Evolutionary conservation across 2,113 vertebrate species (phyloP).

Genomic region (Desmodus rotundus): DNA sequence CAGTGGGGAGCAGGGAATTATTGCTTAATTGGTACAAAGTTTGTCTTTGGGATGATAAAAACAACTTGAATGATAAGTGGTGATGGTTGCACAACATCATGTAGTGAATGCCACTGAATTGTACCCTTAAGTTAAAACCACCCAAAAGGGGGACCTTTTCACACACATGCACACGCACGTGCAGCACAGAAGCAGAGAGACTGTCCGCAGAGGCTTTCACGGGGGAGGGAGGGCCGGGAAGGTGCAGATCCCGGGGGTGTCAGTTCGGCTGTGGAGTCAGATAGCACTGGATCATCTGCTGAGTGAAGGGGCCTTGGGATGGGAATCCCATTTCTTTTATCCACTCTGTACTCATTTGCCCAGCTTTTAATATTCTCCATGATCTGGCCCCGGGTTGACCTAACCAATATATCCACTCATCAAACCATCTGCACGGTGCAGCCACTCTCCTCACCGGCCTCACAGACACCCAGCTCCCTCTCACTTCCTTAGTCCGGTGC

Average conservation of each 20-base stretch:
- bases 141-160: not conserved
- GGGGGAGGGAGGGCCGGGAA: not conserved
- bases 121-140: not conserved
- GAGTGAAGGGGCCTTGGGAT: not conserved
- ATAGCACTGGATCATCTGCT: not conserved
- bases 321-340: not conserved
- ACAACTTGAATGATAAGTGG: not conserved
- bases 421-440: not conserved
- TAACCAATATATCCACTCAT: not conserved
- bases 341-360: not conserved
- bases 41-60: not conserved
- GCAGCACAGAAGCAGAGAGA: not conserved
- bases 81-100: not conserved
- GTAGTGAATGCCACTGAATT: not conserved
- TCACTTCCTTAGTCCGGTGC: not conserved
- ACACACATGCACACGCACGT: not conserved
- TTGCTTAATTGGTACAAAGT: not conserved
- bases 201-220: not conserved
- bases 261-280: not conserved
- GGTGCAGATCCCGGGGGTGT: not conserved
- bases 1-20: not conserved
- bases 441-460: not conserved
- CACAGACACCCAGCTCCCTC: not conserved
- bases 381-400: not conserved
- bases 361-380: not conserved